A percentile compares a stretch with the other conserved stretches of the same genome.
Evolutionary conservation across 2,888 invertebrate genomes (phyloP).

Genomic region (Nomada lathburiana): DNA sequence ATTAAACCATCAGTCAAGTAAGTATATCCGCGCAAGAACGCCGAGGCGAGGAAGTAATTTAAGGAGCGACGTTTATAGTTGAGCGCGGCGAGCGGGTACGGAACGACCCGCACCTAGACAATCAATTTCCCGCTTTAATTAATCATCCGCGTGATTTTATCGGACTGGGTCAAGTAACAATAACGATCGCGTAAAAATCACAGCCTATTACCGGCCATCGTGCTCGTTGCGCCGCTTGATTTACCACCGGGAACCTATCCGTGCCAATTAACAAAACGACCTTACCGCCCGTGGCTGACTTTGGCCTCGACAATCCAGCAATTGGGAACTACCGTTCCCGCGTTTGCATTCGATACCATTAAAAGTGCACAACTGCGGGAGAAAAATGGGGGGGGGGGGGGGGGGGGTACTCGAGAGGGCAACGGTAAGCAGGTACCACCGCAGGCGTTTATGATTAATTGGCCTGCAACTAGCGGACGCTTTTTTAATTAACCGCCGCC

Average conservation of each 20-base stretch:
- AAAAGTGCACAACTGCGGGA: background rate
- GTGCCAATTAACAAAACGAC: constrained; percentile 51
- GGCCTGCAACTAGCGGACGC: constrained; percentile 21
- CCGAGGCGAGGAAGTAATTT: constrained; percentile 66
- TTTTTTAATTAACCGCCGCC: constrained; percentile 49
- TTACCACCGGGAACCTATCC: constrained; percentile 33
- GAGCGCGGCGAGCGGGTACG: constrained; percentile 51
- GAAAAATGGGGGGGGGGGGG: background rate
- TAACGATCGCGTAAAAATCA: constrained; percentile 52
- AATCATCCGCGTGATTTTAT: constrained; percentile 66
- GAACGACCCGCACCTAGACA: constrained; percentile 56
- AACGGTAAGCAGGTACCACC: background rate
- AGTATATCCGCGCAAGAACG: constrained; percentile 41
- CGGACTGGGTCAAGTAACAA: constrained; percentile 54
- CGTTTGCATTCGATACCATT: background rate
- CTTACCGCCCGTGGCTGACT: background rate
- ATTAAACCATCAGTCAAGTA: constrained; percentile 67
- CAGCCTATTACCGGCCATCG: constrained; percentile 31
- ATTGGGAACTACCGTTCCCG: background rate
- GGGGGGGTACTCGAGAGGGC: background rate
- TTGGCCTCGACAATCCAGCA: background rate
- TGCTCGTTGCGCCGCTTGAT: constrained; percentile 24
- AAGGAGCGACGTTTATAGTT: constrained; percentile 57
- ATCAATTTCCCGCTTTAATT: constrained; percentile 71
- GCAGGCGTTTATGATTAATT: constrained; percentile 42